A percentile compares a stretch with the other conserved stretches of the same genome.
These are phyloP conservation scores for Idris sp. DNA, from an alignment of 1,140 invertebrate genomes.

Conservation along the genomic window DNA sequence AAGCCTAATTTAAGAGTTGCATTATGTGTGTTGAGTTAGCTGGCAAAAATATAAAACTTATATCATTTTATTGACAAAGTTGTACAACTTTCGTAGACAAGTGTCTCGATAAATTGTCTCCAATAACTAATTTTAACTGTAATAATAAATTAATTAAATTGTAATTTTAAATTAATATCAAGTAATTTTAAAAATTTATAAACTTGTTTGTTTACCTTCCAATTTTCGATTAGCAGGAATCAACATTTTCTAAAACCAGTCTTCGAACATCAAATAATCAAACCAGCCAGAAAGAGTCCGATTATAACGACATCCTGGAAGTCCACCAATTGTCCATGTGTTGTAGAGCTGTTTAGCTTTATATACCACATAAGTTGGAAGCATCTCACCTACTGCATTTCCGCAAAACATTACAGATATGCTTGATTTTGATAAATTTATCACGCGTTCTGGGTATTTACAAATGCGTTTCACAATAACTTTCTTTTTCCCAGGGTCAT, in stretches of 20 bases:
- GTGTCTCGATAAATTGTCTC: constrained; percentile 19
- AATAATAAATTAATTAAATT: too few relatives aligned
- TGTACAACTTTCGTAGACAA: constrained; percentile 1
- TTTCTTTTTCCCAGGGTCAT: constrained; percentile 4
- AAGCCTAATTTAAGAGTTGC: constrained; percentile 4
- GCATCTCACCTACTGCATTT: constrained; percentile 4
- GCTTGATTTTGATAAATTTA: constrained; percentile 1
- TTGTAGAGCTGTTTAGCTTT: constrained; percentile 4
- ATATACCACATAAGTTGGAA: constrained; percentile 7
- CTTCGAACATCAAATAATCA: background rate
- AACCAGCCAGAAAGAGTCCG: background rate
- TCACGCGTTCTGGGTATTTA: constrained; percentile 6
- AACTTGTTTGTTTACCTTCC: too few relatives aligned
- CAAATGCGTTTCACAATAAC: background rate
- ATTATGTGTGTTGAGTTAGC: constrained; percentile 5
- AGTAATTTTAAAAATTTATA: too few relatives aligned
- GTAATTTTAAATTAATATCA: too few relatives aligned
- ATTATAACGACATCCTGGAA: background rate
- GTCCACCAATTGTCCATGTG: constrained; percentile 1
- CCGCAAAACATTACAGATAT: constrained; percentile 12
- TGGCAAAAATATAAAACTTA: constrained; percentile 1
- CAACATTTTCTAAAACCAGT: too few relatives aligned
- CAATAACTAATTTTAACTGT: constrained; percentile 5
- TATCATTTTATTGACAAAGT: constrained; percentile 10
- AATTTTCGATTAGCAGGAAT: too few relatives aligned